A percentile compares a stretch with the other conserved stretches of the same genome.
These are phyloP conservation scores for Alcedo quadribrachys DNA, from an alignment of 2,797 vertebrate species.

Conservation along the genomic window DNA sequence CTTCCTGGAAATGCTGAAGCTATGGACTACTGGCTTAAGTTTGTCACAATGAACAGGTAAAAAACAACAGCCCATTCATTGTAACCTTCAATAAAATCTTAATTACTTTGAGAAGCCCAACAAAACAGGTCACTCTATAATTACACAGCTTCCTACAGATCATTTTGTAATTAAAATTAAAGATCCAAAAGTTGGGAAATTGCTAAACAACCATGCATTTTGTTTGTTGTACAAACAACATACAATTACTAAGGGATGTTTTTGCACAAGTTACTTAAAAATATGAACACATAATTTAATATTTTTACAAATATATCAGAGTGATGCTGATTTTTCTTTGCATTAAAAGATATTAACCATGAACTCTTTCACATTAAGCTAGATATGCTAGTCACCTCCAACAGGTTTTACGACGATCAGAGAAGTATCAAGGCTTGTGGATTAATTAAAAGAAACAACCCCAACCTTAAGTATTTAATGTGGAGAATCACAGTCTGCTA, in stretches of 20 bases:
- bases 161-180: not conserved
- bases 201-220: too few species aligned
- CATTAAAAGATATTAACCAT: not conserved
- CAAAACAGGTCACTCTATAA: not conserved
- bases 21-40: not conserved
- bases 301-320: not conserved
- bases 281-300: not conserved
- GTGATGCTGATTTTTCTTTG: not conserved
- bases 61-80: not conserved
- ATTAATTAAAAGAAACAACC: not conserved
- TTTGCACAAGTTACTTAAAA: not conserved
- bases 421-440: not conserved
- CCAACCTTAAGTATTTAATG: not conserved
- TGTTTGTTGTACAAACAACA: not conserved
- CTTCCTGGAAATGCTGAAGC: not conserved
- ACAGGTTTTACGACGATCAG: not conserved
- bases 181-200: not conserved
- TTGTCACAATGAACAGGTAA: not conserved
- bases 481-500: not conserved
- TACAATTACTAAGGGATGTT: not conserved
- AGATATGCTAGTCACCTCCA: not conserved
- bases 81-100: not conserved
- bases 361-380: not conserved
- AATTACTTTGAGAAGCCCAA: not conserved
- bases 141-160: not conserved